These are phyloP conservation scores for Calyptomena viridis DNA, from an alignment of 2,113 vertebrate genomes.

Conservation along the genomic window DNA sequence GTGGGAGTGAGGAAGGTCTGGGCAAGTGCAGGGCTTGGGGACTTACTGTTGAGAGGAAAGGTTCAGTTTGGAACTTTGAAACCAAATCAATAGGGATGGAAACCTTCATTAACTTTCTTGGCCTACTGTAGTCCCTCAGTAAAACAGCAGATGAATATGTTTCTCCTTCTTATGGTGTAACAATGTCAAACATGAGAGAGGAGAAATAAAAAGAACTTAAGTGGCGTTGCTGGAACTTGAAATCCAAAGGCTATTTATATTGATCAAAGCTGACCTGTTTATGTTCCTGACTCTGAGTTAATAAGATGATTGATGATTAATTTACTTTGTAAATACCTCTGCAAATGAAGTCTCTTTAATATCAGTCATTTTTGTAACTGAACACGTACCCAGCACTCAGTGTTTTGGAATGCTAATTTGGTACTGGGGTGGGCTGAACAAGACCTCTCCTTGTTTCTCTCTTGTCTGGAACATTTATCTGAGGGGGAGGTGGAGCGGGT, in stretches of 20 bases:
- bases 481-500: background rate
- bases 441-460: background rate
- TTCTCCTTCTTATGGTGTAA: background rate
- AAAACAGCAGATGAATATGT: background rate
- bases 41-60: background rate
- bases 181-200: background rate
- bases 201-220: background rate
- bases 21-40: background rate
- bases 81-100: background rate
- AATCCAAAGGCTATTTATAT: slow-evolving; percentile 34
- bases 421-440: background rate
- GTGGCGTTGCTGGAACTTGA: background rate
- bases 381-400: background rate
- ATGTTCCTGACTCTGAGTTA: slow-evolving; percentile 32
- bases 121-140: background rate
- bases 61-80: background rate
- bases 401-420: background rate
- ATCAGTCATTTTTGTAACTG: slow-evolving; percentile 15
- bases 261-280: slow-evolving; percentile 52
- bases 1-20: background rate
- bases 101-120: background rate
- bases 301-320: slow-evolving; percentile 67
- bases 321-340: slow-evolving; percentile 53
- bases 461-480: background rate
- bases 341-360: slow-evolving; percentile 31